phyloP scores from a whole-genome alignment of 2,888 invertebrate species.

The Spilosoma lubricipeda region DNA sequence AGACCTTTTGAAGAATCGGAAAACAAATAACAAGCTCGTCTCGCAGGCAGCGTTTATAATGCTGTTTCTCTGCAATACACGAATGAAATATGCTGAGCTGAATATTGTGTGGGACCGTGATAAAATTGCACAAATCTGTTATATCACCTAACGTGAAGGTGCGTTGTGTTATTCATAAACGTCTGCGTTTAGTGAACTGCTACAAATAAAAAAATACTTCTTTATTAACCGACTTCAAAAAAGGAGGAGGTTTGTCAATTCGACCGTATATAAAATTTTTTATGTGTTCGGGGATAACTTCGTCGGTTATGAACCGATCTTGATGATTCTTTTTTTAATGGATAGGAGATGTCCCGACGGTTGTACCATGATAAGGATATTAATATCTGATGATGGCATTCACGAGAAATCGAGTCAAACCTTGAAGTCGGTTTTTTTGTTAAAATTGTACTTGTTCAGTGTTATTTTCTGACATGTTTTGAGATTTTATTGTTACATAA shows the following conservation, averaged over 20 bases:
- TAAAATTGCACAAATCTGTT: conserved; percentile 37
- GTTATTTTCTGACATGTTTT: background rate
- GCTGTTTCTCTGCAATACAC: conserved; percentile 23
- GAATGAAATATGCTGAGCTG: conserved; percentile 33
- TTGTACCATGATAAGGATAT: too few species aligned
- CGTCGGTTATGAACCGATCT: too few species aligned
- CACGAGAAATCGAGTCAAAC: too few species aligned
- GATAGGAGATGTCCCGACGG: too few species aligned
- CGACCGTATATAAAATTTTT: too few species aligned
- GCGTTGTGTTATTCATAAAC: conserved; percentile 28
- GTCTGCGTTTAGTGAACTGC: conserved; percentile 24
- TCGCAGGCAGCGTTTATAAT: conserved; percentile 28
- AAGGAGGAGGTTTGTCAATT: too few species aligned
- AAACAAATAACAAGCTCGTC: conserved; percentile 39
- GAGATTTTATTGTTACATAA: background rate
- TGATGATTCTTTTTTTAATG: too few species aligned
- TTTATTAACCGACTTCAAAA: too few species aligned
- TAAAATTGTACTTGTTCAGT: too few species aligned
- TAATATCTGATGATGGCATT: too few species aligned
- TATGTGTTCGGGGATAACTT: too few species aligned
- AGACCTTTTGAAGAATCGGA: conserved; percentile 27
- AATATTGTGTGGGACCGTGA: conserved; percentile 39
- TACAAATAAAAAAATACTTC: background rate
- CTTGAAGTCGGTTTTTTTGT: too few species aligned
- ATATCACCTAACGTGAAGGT: conserved; percentile 14